Percentiles rank a stretch among this genome's conserved stretches.
Evolutionary conservation across 2,113 vertebrate genomes (phyloP).

Genomic region (Muntiacus reevesi): DNA sequence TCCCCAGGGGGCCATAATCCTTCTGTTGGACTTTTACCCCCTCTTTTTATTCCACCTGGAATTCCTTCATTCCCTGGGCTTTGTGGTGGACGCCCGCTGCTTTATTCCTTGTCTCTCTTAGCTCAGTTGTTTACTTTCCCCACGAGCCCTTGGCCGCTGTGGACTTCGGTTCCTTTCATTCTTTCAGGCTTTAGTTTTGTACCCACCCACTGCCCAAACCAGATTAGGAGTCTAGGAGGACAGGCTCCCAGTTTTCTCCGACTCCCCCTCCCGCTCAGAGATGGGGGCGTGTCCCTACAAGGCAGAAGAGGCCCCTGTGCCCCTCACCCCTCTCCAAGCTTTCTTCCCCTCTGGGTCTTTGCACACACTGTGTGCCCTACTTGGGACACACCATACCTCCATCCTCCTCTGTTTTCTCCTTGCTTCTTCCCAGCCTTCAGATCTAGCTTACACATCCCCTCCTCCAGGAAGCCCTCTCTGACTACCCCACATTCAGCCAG

Average conservation of each 20-base stretch:
- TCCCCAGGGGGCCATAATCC: not conserved
- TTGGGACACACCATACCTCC: not conserved
- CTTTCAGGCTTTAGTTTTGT: not conserved
- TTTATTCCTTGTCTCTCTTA: not conserved
- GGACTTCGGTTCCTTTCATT: not conserved
- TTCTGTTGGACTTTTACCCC: not conserved
- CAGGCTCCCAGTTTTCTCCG: not conserved
- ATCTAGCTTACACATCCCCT: not conserved
- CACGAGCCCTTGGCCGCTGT: too few relatives aligned
- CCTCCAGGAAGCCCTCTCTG: not conserved
- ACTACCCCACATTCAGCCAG: not conserved
- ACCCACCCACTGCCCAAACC: not conserved
- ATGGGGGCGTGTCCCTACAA: not conserved
- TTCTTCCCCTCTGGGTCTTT: not conserved
- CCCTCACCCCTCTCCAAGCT: too few relatives aligned
- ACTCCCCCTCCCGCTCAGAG: not conserved
- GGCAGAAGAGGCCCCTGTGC: too few relatives aligned
- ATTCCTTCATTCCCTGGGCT: not conserved
- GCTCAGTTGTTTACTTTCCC: not conserved
- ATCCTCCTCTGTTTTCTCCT: not conserved
- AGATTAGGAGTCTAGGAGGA: not conserved
- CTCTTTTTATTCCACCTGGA: rapidly evolving
- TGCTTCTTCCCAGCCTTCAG: not conserved
- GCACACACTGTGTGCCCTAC: not conserved
- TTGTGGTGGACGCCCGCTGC: not conserved